Conservation (phyloP, 2,797 vertebrate genomes). For the Brachymystax lenok region DNA sequence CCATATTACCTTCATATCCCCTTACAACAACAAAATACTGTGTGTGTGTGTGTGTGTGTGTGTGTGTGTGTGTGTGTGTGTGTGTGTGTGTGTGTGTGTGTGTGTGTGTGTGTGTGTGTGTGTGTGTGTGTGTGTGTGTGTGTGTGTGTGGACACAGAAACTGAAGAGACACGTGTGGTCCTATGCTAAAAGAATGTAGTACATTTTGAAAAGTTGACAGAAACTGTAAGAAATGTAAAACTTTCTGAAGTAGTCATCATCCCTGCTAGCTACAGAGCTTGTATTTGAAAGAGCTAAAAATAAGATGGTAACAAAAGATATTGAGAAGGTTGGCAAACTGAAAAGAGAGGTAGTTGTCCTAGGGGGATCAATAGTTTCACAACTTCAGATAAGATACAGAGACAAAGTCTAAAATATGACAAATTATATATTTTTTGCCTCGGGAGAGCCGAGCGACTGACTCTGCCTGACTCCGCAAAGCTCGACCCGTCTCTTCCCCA, state of each 20-base stretch:
- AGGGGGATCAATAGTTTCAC: slow-evolving; percentile 38
- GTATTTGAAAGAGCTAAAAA: slow-evolving; percentile 26
- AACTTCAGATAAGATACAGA: slow-evolving; percentile 57
- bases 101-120: too few relatives aligned
- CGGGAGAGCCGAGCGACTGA: slow-evolving; percentile 65
- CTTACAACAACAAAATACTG: too few relatives aligned
- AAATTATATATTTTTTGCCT: slow-evolving; percentile 50
- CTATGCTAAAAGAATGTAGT: not conserved
- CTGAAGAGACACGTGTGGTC: not conserved
- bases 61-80: too few relatives aligned
- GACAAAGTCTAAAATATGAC: slow-evolving; percentile 50
- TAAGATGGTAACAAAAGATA: slow-evolving; percentile 36
- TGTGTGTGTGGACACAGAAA: too few relatives aligned
- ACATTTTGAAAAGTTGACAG: not conserved
- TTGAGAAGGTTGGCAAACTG: slow-evolving; percentile 31
- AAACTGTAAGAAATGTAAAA: not conserved
- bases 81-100: too few relatives aligned
- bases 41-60: too few relatives aligned
- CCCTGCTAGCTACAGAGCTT: not conserved
- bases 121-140: too few relatives aligned
- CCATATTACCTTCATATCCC: slow-evolving; percentile 25
- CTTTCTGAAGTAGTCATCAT: slow-evolving; percentile 1
- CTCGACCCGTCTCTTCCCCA: slow-evolving; percentile 42
- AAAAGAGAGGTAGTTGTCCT: slow-evolving; percentile 49
- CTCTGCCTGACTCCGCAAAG: slow-evolving; percentile 41